Conservation (phyloP, 2,113 vertebrate species). For the Notiomystis cincta region DNA sequence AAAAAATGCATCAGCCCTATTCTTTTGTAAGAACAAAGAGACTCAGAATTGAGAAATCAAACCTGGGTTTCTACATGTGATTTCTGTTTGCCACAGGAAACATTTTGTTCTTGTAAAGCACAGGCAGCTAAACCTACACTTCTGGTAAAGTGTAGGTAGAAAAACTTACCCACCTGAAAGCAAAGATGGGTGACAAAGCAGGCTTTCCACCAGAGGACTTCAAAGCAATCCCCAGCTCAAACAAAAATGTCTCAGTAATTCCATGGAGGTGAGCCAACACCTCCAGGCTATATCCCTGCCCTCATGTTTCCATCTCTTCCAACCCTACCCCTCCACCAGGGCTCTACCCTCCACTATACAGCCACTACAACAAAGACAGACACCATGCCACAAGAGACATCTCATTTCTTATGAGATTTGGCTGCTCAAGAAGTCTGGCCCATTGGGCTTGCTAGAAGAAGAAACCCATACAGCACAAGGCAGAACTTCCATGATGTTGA, state of each 20-base stretch:
- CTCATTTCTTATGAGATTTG: background rate
- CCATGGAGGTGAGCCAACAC: background rate
- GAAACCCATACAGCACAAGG: background rate
- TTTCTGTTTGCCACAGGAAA: constrained; percentile 26
- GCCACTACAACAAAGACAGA: fast-evolving
- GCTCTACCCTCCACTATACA: background rate
- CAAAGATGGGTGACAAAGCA: fast-evolving
- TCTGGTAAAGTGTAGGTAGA: constrained; percentile 9
- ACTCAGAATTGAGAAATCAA: background rate
- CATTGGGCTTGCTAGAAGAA: background rate
- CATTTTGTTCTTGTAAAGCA: background rate
- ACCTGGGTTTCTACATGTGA: background rate
- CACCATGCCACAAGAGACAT: fast-evolving
- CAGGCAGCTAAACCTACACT: background rate
- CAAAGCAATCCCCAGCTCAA: background rate
- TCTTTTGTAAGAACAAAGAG: background rate
- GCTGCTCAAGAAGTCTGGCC: background rate
- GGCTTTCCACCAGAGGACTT: background rate
- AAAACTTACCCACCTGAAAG: background rate
- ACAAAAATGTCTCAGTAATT: background rate
- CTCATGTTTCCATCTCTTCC: background rate
- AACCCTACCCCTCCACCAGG: background rate
- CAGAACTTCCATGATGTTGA: background rate
- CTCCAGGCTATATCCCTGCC: background rate
- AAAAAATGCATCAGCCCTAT: background rate